A percentile compares a stretch with the other conserved stretches of the same genome.
phyloP scores from a whole-genome alignment of 2,797 vertebrate species.

The Halcyon chelicuti region DNA sequence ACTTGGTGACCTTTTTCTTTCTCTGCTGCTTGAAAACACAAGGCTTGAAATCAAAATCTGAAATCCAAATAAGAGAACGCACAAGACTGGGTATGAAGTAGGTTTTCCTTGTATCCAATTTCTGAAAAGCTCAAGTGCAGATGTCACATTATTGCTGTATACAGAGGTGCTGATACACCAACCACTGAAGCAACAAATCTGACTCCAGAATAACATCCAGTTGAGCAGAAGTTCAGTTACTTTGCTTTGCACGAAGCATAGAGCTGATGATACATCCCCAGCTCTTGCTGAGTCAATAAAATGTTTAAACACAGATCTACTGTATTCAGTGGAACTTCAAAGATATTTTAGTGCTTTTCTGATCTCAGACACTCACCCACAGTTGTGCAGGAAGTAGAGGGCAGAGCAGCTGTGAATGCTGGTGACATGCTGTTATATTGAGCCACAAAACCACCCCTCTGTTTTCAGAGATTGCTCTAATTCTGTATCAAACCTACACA shows the following conservation, averaged over 20 bases:
- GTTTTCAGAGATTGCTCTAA: not conserved
- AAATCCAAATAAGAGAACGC: not conserved
- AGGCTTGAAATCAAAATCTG: not conserved
- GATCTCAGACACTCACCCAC: not conserved
- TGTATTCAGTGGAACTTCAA: not conserved
- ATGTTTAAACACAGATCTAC: not conserved
- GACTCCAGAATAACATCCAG: not conserved
- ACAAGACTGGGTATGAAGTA: fast-evolving
- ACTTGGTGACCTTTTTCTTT: not conserved
- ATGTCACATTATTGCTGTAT: too few species aligned
- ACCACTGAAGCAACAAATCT: not conserved
- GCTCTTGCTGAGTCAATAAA: not conserved
- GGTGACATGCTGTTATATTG: not conserved
- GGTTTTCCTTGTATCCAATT: not conserved
- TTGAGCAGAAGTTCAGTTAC: not conserved
- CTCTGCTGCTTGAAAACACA: not conserved
- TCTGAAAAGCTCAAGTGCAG: not conserved
- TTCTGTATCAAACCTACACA: not conserved
- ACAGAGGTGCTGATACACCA: fast-evolving
- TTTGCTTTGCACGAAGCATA: not conserved
- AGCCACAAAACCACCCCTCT: not conserved
- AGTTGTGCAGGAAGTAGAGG: not conserved
- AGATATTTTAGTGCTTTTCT: not conserved
- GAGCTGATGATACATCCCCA: not conserved
- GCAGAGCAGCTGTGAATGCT: not conserved